Evolutionary conservation across 1,140 invertebrate species (phyloP).

Genomic region (Amyelois transitella): DNA sequence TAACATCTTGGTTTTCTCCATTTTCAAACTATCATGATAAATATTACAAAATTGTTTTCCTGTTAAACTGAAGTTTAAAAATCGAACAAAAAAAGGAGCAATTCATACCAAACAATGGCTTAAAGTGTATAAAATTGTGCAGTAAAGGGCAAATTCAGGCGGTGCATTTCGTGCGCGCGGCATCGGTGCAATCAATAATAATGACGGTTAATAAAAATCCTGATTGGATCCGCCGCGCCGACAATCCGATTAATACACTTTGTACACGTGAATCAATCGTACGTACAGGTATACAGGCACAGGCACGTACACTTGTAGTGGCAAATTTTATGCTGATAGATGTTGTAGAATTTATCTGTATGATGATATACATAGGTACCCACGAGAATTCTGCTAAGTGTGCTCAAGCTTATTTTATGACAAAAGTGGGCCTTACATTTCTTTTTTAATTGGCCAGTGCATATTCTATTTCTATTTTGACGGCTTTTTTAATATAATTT

Average conservation of each 20-base stretch:
- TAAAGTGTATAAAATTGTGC: neutral
- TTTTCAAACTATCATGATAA: too few relatives aligned
- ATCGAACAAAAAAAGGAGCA: neutral
- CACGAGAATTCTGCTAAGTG: neutral
- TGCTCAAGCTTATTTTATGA: too few relatives aligned
- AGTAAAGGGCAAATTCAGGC: neutral
- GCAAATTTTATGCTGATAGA: too few relatives aligned
- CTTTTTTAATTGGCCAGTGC: too few relatives aligned
- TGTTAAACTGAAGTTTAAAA: neutral
- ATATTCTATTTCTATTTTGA: too few relatives aligned
- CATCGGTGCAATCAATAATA: slow-evolving; percentile 31
- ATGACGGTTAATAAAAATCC: slow-evolving; percentile 48
- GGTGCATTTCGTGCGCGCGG: neutral
- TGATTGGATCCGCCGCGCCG: slow-evolving; percentile 33
- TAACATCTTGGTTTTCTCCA: too few relatives aligned
- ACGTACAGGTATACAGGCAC: too few relatives aligned
- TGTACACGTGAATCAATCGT: slow-evolving; percentile 30
- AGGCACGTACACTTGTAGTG: too few relatives aligned
- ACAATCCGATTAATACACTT: slow-evolving; percentile 46
- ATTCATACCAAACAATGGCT: neutral
- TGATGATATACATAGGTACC: neutral
- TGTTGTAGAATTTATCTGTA: neutral
- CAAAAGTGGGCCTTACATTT: too few relatives aligned
- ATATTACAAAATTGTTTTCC: neutral
- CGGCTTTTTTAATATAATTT: too few relatives aligned